These are phyloP conservation scores for Melanotaenia parkinsoni DNA, from an alignment of 2,797 vertebrate species.

Conservation along the genomic window DNA sequence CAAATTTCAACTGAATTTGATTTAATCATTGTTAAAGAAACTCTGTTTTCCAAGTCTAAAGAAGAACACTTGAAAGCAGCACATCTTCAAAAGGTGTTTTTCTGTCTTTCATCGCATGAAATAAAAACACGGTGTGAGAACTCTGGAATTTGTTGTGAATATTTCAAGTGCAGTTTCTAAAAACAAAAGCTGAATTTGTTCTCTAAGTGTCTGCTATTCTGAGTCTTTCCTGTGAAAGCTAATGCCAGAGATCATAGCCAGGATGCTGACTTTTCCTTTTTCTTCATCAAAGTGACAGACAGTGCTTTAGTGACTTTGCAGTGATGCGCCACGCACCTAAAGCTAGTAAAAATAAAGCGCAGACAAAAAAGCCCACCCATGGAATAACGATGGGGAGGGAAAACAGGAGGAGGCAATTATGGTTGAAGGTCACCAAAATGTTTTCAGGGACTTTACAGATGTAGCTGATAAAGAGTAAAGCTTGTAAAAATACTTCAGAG, in stretches of 20 bases:
- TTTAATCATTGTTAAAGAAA: slow-evolving; percentile 35
- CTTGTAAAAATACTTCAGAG: slow-evolving; percentile 81
- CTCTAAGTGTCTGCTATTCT: slow-evolving; percentile 22
- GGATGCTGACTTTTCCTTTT: slow-evolving; percentile 51
- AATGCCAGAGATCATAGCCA: slow-evolving; percentile 55
- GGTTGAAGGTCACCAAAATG: slow-evolving; percentile 78
- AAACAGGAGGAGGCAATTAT: slow-evolving; percentile 58
- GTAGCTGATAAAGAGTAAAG: slow-evolving; percentile 77
- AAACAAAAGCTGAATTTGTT: slow-evolving; percentile 52
- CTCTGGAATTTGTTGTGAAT: slow-evolving; percentile 32
- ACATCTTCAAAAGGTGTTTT: slow-evolving; percentile 32
- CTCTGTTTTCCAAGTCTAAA: slow-evolving; percentile 35
- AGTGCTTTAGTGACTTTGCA: slow-evolving; percentile 43
- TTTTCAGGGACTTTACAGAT: slow-evolving; percentile 77
- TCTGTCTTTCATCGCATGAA: slow-evolving; percentile 38
- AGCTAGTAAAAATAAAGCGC: slow-evolving; percentile 41
- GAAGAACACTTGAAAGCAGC: slow-evolving; percentile 37
- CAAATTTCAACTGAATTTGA: slow-evolving; percentile 35
- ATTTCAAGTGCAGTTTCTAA: slow-evolving; percentile 53
- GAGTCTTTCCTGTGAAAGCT: slow-evolving; percentile 48
- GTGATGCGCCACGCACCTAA: slow-evolving; percentile 49
- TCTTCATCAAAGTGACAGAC: slow-evolving; percentile 62
- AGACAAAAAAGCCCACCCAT: slow-evolving; percentile 55
- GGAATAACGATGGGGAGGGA: slow-evolving; percentile 56
- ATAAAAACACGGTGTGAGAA: slow-evolving; percentile 38